phyloP scores from a whole-genome alignment of 1,140 invertebrate genomes.

The Drosophila burlai region DNA sequence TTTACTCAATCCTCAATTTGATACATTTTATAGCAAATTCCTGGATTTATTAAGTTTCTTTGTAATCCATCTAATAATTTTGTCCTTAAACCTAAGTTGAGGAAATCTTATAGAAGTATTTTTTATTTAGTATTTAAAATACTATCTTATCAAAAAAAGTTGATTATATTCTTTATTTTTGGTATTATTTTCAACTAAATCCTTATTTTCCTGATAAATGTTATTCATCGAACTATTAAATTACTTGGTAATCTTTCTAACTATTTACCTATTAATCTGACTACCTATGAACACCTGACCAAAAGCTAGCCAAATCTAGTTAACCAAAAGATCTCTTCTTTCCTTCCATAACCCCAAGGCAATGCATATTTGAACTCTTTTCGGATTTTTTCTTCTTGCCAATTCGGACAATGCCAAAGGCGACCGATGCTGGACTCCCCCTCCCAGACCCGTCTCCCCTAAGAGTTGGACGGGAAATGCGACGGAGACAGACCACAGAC shows the following conservation, averaged over 20 bases:
- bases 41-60: too few relatives aligned
- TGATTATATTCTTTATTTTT: too few relatives aligned
- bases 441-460: neutral
- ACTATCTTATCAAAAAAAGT: too few relatives aligned
- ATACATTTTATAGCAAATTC: too few relatives aligned
- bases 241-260: neutral
- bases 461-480: slow-evolving; percentile 22
- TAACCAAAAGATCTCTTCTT: slow-evolving; percentile 34
- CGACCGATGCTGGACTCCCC: neutral
- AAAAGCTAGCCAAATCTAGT: neutral
- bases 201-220: neutral
- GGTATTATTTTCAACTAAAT: too few relatives aligned
- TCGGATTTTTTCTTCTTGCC: slow-evolving; percentile 12
- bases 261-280: neutral
- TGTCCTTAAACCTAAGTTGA: too few relatives aligned
- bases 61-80: too few relatives aligned
- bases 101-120: too few relatives aligned
- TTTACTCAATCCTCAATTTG: too few relatives aligned
- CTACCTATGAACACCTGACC: slow-evolving; percentile 3
- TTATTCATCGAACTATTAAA: too few relatives aligned
- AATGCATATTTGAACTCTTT: slow-evolving; percentile 51
- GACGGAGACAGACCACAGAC: slow-evolving; percentile 64
- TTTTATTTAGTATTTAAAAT: too few relatives aligned
- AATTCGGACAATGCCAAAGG: slow-evolving; percentile 32
- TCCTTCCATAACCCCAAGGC: slow-evolving; percentile 21